Conservation (phyloP, 2,888 invertebrate genomes). For the Anticlea derivata region DNA sequence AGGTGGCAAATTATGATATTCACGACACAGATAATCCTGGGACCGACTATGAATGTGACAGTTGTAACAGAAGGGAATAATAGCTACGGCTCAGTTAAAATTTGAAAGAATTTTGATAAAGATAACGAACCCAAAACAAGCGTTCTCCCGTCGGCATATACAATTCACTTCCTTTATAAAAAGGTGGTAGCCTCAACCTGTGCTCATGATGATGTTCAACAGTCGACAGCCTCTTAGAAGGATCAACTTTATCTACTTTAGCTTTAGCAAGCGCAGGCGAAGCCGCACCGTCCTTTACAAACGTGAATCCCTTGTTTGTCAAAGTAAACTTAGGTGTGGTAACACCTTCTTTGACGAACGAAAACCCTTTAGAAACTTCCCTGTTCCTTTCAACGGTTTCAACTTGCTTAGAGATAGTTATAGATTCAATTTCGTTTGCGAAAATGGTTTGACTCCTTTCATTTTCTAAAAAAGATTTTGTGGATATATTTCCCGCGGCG, state of each 20-base stretch:
- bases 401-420: conserved; percentile 26
- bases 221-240: conserved; percentile 42
- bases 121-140: conserved; percentile 69
- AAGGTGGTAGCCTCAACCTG: conserved; percentile 52
- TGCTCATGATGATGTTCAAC: conserved; percentile 57
- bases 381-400: conserved; percentile 27
- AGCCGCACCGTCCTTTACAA: conserved; percentile 5
- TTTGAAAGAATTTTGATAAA: neutral
- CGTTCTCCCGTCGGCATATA: conserved; percentile 70
- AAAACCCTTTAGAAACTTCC: conserved; percentile 20
- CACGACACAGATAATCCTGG: too few species aligned
- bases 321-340: neutral
- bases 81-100: too few species aligned
- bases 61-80: too few species aligned
- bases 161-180: conserved; percentile 69
- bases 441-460: conserved; percentile 17
- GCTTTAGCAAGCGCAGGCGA: neutral
- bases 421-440: conserved; percentile 32
- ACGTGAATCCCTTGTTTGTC: conserved; percentile 11
- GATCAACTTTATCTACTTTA: conserved; percentile 8
- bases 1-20: too few species aligned
- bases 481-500: conserved; percentile 5
- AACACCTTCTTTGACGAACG: conserved; percentile 9
- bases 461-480: conserved; percentile 14
- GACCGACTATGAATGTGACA: too few species aligned